A percentile compares a stretch with the other conserved stretches of the same genome.
phyloP scores from a whole-genome alignment of 2,888 invertebrate genomes.

The Catocala nupta region DNA sequence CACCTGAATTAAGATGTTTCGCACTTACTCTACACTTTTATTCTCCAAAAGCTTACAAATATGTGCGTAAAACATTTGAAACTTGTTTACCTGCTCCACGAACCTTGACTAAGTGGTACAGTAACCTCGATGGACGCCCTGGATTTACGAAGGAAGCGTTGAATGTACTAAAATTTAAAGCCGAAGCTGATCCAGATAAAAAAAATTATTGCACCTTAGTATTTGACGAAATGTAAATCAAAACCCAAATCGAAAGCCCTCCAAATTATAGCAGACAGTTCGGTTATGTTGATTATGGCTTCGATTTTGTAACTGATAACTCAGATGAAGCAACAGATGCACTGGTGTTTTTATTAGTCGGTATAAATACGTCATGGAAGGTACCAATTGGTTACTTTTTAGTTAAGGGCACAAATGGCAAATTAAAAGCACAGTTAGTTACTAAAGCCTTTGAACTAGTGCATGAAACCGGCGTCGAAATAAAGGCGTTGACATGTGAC shows the following conservation, averaged over 20 bases:
- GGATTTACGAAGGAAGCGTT: constrained; percentile 25
- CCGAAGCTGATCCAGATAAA: neutral
- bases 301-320: constrained; percentile 1
- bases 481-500: constrained; percentile 42
- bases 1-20: constrained; percentile 3
- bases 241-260: neutral
- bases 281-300: constrained; percentile 1
- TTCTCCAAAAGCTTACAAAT: constrained; percentile 7
- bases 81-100: neutral
- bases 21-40: constrained; percentile 8
- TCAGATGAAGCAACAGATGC: constrained; percentile 14
- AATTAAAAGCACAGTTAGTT: constrained; percentile 24
- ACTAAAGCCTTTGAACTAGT: constrained; percentile 27
- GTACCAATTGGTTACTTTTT: constrained; percentile 26
- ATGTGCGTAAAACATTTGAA: constrained; percentile 2
- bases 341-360: constrained; percentile 18
- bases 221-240: constrained; percentile 29
- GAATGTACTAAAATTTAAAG: constrained; percentile 8
- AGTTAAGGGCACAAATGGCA: constrained; percentile 6
- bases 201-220: constrained; percentile 7
- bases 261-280: neutral
- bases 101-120: constrained; percentile 18
- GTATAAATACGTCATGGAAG: constrained; percentile 17
- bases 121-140: constrained; percentile 12
- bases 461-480: constrained; percentile 31